These are phyloP conservation scores for Cheumatopsyche charites DNA, from an alignment of 1,140 invertebrate genomes.

Conservation along the genomic window DNA sequence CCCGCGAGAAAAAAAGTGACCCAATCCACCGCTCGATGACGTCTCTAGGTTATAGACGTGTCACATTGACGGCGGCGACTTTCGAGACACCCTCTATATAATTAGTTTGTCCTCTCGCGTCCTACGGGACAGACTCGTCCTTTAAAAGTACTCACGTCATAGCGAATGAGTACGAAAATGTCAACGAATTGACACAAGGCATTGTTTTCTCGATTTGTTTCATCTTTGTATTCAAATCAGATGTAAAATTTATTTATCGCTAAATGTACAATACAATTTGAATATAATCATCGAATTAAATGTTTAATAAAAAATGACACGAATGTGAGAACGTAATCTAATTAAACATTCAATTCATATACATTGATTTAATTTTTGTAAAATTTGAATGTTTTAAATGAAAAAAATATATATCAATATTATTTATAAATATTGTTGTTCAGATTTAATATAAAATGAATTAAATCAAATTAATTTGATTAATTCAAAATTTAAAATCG, in stretches of 20 bases:
- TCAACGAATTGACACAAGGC: background rate
- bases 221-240: background rate
- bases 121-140: background rate
- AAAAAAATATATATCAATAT: background rate
- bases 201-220: background rate
- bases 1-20: conserved; percentile 13
- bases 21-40: conserved; percentile 9
- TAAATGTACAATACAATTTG: no score
- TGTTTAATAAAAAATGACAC: no score
- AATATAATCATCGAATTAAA: no score
- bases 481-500: background rate
- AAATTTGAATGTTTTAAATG: no score
- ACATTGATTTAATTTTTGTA: no score
- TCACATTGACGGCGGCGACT: conserved; percentile 20
- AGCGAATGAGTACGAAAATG: no score
- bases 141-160: background rate
- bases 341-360: no score
- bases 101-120: conserved; percentile 15
- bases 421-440: background rate
- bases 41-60: conserved; percentile 10
- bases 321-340: no score
- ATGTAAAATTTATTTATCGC: no score
- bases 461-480: background rate
- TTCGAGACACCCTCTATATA: conserved; percentile 17
- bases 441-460: background rate